Percentiles rank a stretch among this genome's conserved stretches.
These are phyloP conservation scores for Anser brachyrhynchus DNA, from an alignment of 2,113 vertebrate species.

Conservation along the genomic window DNA sequence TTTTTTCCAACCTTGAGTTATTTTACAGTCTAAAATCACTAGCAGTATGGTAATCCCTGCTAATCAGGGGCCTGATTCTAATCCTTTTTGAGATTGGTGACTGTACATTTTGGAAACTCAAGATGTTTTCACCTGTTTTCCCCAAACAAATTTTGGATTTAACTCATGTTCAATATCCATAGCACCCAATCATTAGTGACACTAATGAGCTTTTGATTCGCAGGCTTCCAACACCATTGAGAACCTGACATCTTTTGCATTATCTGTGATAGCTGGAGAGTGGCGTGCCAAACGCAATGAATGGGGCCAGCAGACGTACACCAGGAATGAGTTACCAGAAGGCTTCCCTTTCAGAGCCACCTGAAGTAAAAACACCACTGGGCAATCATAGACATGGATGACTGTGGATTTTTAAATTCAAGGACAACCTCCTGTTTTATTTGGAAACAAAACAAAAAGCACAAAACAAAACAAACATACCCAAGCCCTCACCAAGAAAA, in stretches of 20 bases:
- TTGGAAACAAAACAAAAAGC: neutral
- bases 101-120: neutral
- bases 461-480: neutral
- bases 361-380: neutral
- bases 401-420: neutral
- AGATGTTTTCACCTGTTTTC: neutral
- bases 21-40: neutral
- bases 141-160: neutral
- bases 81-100: neutral
- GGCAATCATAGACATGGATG: neutral
- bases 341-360: neutral
- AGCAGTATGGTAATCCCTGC: neutral
- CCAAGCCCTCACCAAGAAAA: no score
- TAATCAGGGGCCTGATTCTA: neutral
- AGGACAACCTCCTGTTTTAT: neutral
- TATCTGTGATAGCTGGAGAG: neutral
- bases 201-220: neutral
- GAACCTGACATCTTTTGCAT: neutral
- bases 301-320: rapidly evolving
- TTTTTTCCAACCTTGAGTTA: neutral
- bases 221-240: neutral
- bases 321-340: rapidly evolving
- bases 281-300: rapidly evolving
- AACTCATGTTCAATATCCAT: neutral
- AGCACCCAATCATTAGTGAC: neutral